phyloP scores from a whole-genome alignment of 2,888 invertebrate species.

The Orthosia cruda region DNA sequence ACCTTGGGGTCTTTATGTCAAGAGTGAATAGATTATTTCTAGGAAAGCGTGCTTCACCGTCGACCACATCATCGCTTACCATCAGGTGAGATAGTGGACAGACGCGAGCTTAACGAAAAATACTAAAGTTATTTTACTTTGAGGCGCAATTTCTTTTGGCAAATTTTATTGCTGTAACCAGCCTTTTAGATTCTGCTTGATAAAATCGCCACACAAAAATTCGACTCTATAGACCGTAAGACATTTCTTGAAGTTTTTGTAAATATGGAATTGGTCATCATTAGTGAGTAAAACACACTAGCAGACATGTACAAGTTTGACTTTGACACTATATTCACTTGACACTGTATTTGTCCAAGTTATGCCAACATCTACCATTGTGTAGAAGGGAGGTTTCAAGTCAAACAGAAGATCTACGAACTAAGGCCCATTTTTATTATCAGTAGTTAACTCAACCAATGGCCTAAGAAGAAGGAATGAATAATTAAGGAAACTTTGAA shows the following conservation, averaged over 20 bases:
- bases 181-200: too few species aligned
- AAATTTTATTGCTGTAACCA: not conserved
- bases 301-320: not conserved
- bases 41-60: too few species aligned
- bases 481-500: conserved; percentile 4
- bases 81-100: too few species aligned
- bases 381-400: not conserved
- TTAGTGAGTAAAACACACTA: not conserved
- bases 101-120: too few species aligned
- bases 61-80: too few species aligned
- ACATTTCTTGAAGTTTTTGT: not conserved
- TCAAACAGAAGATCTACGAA: not conserved
- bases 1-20: too few species aligned
- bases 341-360: too few species aligned
- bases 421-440: not conserved
- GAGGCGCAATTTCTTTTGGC: not conserved
- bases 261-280: not conserved
- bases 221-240: not conserved
- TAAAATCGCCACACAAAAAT: not conserved
- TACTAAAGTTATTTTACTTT: too few species aligned
- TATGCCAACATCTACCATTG: not conserved
- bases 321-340: too few species aligned
- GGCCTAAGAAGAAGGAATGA: not conserved
- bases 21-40: too few species aligned
- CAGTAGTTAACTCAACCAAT: too few species aligned